A percentile compares a stretch with the other conserved stretches of the same genome.
These are phyloP conservation scores for Ricordea florida DNA, from an alignment of 92 coral and sea anemone genomes.

Conservation along the genomic window DNA sequence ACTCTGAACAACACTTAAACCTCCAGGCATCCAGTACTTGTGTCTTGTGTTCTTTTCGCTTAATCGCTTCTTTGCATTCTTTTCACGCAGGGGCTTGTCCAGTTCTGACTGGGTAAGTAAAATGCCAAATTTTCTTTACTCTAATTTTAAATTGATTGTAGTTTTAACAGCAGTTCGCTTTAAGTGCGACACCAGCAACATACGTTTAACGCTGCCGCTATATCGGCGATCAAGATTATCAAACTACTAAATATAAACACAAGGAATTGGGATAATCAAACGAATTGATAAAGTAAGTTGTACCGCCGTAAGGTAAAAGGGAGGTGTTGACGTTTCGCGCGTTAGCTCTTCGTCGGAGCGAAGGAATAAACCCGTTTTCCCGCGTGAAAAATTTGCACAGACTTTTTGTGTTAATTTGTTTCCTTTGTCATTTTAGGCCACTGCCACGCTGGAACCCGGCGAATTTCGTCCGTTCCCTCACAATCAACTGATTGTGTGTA, in stretches of 20 bases:
- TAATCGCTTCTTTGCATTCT: not conserved
- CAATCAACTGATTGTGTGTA: slow-evolving; percentile 81
- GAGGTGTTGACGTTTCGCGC: too few species aligned
- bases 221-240: too few species aligned
- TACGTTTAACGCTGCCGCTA: too few species aligned
- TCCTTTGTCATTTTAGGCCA: slow-evolving; percentile 60
- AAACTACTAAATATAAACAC: too few species aligned
- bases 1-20: not conserved
- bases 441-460: slow-evolving; percentile 81
- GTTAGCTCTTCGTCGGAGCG: too few species aligned
- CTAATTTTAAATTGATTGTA: not conserved
- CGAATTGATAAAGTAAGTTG: too few species aligned
- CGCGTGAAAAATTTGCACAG: not conserved
- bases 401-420: not conserved
- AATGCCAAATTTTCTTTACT: not conserved
- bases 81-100: slow-evolving; percentile 57
- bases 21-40: not conserved
- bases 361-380: not conserved
- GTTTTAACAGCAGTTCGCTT: not conserved
- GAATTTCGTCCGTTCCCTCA: slow-evolving; percentile 83
- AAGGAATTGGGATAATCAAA: too few species aligned
- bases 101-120: slow-evolving; percentile 91
- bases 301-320: too few species aligned
- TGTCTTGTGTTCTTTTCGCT: not conserved
- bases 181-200: too few species aligned